Conservation (phyloP, 1,140 invertebrate species). For the Drosophila kanapiae region DNA sequence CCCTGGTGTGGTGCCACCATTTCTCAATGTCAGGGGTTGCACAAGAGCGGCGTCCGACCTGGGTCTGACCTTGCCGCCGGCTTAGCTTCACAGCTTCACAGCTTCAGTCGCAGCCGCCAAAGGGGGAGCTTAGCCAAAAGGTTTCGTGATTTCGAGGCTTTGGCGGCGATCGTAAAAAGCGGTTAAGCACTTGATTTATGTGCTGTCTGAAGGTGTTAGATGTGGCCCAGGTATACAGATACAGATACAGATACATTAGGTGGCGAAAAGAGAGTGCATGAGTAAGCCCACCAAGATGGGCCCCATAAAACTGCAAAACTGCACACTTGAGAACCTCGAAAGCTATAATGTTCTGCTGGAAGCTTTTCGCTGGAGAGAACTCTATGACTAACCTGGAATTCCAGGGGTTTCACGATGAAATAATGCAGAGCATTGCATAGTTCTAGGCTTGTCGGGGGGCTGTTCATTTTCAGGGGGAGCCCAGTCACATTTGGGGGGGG, state of each 20-base stretch:
- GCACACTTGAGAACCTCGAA: too few species aligned
- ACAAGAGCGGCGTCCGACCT: not conserved
- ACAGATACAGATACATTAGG: not conserved
- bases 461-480: not conserved
- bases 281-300: not conserved
- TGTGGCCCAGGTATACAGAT: conserved; percentile 16
- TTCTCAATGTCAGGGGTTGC: conserved; percentile 52
- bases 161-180: conserved; percentile 43
- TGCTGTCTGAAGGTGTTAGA: conserved; percentile 47
- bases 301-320: too few species aligned
- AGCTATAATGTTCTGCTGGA: too few species aligned
- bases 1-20: conserved; percentile 1
- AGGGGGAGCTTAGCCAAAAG: conserved; percentile 36
- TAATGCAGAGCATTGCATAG: conserved; percentile 33
- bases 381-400: not conserved
- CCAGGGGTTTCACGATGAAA: conserved; percentile 18
- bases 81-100: conserved; percentile 7
- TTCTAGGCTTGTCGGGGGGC: conserved; percentile 46
- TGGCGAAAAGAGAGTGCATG: not conserved
- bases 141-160: conserved; percentile 1
- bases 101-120: conserved; percentile 6
- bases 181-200: conserved; percentile 61
- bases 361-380: too few species aligned
- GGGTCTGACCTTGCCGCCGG: conserved; percentile 42
- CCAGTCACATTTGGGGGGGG: too few species aligned